A percentile compares a stretch with the other conserved stretches of the same genome.
Conservation (phyloP, 1,140 invertebrate species). For the Thrips palmi region DNA sequence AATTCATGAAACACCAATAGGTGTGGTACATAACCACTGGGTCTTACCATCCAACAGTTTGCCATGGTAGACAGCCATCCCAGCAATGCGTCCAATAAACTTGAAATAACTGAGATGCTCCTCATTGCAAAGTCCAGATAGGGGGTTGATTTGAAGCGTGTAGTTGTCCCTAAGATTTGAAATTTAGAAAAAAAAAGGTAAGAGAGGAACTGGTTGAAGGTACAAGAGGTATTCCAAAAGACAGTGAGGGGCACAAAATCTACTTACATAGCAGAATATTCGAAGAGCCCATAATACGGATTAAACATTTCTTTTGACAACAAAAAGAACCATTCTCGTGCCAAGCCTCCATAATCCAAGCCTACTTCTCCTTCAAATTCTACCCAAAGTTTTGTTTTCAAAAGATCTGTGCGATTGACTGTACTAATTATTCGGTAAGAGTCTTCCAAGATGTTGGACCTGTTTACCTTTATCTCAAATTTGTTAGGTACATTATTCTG, state of each 20-base stretch:
- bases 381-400: constrained; percentile 96
- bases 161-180: constrained; percentile 98
- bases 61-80: constrained; percentile 98
- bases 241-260: too few species aligned
- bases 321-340: constrained; percentile 96
- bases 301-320: constrained; percentile 99
- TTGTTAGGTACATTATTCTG: constrained; percentile 93
- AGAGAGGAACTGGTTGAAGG: neutral
- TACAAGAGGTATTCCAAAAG: too few species aligned
- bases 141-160: constrained; percentile 96
- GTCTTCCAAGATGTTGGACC: constrained; percentile 87
- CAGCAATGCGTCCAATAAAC: constrained; percentile 93
- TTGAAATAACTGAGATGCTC: constrained; percentile 97
- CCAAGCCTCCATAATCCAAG: constrained; percentile 92
- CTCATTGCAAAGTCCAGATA: constrained; percentile 91
- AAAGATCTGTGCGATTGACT: constrained; percentile 63
- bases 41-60: constrained; percentile 86
- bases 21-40: too few species aligned
- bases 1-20: constrained; percentile 2
- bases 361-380: constrained; percentile 97
- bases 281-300: constrained; percentile 97
- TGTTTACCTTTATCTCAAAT: constrained; percentile 87
- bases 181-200: constrained; percentile 19
- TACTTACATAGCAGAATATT: constrained; percentile 91
- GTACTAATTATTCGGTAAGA: constrained; percentile 80